Base-by-base conservation (phyloP, 2,888 invertebrate species). In the Thereva unica region DNA sequence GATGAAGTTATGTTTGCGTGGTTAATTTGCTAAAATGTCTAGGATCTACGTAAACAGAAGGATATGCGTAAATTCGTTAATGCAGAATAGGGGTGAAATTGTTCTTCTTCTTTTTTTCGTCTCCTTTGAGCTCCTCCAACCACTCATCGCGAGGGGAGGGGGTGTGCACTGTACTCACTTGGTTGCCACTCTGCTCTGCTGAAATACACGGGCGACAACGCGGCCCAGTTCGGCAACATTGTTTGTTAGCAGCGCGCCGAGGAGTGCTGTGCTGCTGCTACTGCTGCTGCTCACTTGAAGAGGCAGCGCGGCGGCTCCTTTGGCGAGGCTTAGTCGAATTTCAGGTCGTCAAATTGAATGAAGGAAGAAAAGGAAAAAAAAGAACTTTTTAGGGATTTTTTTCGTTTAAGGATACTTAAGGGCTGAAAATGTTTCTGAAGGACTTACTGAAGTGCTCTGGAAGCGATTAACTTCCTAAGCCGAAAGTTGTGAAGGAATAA, bases 11-110 rank as follows among this genome's bases (percentile, higher is more conserved):
- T 65, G 47, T 59, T 64, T 61, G 65, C 54, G 64, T 49, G 68
- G 64, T 65, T 68, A 68, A 68, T 68, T 68, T 65, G 65, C 64
- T 68, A 64, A 68, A 68, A 57, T 65, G 65, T 68, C 59, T 59
- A 42, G 47, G 54, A 23, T 59, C 57, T 64, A 49, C 61, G 61
- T 50, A 61, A 61, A 50, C 50, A 50, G 40, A 40, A 35, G 49
- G 45, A 61, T 50, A 61, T 61, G 61, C 61, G 61, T 50, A 61
- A 61, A 61, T 49, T 50, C 61, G 61, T 61, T 61, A 61, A 61
- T 61, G 50, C 41, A 61, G 41, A 50, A 40, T 41, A 50, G 40
- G 23, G 53, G 40, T 50, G 49, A 61, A 61, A 61, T 50, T 61
- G 40, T 40, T 50, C 50, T 41, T 41, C 55, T 53, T 53, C n/a